phyloP scores from a whole-genome alignment of 2,888 invertebrate genomes.

The Labia minor region DNA sequence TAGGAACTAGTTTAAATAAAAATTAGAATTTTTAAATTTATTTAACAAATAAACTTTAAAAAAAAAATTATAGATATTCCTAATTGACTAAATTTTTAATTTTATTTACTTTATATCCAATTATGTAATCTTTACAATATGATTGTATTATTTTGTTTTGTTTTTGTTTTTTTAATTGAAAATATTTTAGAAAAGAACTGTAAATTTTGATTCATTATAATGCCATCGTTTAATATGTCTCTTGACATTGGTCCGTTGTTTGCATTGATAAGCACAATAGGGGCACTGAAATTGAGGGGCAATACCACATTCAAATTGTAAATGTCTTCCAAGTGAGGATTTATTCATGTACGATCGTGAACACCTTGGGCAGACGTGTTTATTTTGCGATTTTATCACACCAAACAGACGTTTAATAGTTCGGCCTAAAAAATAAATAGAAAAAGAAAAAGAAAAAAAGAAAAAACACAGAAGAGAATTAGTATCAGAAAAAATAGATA shows the following conservation, averaged over 20 bases:
- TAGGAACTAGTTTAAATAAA: too few relatives aligned
- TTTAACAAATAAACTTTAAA: too few relatives aligned
- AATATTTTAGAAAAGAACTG: background rate
- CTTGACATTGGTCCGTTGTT: background rate
- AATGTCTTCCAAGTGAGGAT: constrained; percentile 28
- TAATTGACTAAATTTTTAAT: too few relatives aligned
- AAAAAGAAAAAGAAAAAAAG: background rate
- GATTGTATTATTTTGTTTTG: too few relatives aligned
- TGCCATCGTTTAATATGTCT: background rate
- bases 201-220: background rate
- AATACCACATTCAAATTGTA: constrained; percentile 31
- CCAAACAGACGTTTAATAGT: background rate
- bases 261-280: constrained; percentile 27
- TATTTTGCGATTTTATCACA: background rate
- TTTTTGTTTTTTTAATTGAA: too few relatives aligned
- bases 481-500: too few relatives aligned
- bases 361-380: constrained; percentile 28
- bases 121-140: too few relatives aligned
- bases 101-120: too few relatives aligned
- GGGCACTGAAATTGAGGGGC: constrained; percentile 32
- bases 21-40: too few relatives aligned
- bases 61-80: too few relatives aligned
- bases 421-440: background rate
- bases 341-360: constrained; percentile 29
- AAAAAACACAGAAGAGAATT: background rate